Conservation (phyloP, 2,113 vertebrate species). For the Nerophis ophidion region DNA sequence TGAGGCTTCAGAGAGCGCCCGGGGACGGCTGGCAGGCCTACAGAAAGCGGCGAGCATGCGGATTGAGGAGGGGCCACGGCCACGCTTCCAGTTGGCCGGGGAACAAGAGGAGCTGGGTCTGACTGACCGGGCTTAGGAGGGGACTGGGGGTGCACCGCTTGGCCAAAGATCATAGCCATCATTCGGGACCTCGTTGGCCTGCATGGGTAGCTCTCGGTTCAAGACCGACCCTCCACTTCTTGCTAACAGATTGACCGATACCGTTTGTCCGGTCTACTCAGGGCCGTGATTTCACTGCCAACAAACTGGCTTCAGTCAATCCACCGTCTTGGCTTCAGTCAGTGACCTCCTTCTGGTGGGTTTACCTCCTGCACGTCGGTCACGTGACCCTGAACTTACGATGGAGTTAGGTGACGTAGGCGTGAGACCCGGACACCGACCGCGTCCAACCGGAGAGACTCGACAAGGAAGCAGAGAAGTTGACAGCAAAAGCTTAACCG, state of each 20-base stretch:
- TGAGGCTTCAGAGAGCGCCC: conserved; percentile 61
- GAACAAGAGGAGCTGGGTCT: conserved; percentile 71
- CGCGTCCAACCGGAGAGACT: neutral
- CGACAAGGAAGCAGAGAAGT: neutral
- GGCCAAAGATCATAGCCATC: conserved; percentile 76
- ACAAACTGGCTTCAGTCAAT: conserved; percentile 8
- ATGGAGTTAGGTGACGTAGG: neutral
- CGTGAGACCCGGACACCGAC: neutral
- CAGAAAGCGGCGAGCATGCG: conserved; percentile 74
- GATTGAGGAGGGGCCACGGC: conserved; percentile 72
- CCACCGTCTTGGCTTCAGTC: conserved; percentile 9
- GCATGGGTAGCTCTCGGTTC: conserved; percentile 55
- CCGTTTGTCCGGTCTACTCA: neutral
- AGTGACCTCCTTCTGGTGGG: neutral
- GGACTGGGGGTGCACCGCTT: conserved; percentile 66
- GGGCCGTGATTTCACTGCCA: conserved; percentile 11
- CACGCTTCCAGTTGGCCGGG: conserved; percentile 65
- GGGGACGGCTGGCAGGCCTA: conserved; percentile 65
- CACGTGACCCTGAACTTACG: neutral
- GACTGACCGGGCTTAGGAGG: conserved; percentile 69
- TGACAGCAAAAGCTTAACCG: conserved; percentile 2
- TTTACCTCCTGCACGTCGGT: conserved; percentile 2
- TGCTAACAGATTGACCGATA: conserved; percentile 9
- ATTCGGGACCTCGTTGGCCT: conserved; percentile 66
- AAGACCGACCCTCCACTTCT: conserved; percentile 64